Evolutionary conservation across 1,140 invertebrate species (phyloP), one percentile per base, ranked within the genome.

Genomic region (Delia radicum): DNA sequence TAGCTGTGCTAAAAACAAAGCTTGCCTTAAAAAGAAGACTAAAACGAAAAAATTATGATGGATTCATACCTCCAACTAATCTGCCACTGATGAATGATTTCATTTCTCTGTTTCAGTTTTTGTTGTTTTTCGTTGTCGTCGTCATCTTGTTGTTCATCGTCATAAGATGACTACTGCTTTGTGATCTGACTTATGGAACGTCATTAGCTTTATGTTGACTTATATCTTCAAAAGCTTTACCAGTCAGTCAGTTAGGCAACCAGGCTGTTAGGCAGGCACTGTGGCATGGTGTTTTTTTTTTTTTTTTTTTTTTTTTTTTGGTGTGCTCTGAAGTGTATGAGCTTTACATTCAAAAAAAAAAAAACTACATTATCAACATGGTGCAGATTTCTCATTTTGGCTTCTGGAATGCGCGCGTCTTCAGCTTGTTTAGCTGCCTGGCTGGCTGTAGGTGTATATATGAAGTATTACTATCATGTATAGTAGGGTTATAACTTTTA

Each of bases 21-120:
- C 48, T 55, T 55, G 48, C 18, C 48, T 55, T 55, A 55, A 55
- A 55, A 48, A 18, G 24, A 13, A 37, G 13, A 37, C 33, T 13
- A 37, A 37, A 13, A 3, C 8, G 24, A 55, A 55, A 55, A 55
- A 21, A 55, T 55, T 55, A 83, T 85, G 83, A 85, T 85, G 83
- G 83, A 85, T 85, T 85, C 81, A 78, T 85, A 85, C 83, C 83
- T 83, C 83, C 83, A 85, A 83, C 81, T 83, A 82, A 85, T 85
- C 82, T 85, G 83, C 83, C 83, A 85, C 83, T 85, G 83, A 85
- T 85, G 83, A 85, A 85, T 85, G 76, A 77, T 77, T 74, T 74
- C 65, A 33, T 29, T 69, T 33, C 65, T 69, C 48, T 55, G 48
- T 24, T 42, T 42, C 37, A 15, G 37, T 42, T 42, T 55, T 55